phyloP scores from a whole-genome alignment of 2,113 vertebrate genomes.

The Corythornis vintsioides region DNA sequence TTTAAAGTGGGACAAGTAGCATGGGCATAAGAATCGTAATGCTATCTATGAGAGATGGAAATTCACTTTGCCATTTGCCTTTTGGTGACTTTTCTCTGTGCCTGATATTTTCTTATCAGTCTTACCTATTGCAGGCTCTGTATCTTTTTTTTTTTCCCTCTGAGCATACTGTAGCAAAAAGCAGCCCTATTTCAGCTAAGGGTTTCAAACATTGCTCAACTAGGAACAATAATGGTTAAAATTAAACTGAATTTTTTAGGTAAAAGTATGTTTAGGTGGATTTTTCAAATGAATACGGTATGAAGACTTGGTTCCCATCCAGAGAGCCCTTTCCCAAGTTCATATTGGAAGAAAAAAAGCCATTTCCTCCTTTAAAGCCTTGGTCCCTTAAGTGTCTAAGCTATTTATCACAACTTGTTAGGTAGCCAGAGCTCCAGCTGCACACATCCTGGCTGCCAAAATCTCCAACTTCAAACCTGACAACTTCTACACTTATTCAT shows the following conservation, averaged over 20 bases:
- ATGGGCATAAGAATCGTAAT: background rate
- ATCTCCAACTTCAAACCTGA: background rate
- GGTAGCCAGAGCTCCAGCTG: background rate
- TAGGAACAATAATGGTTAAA: background rate
- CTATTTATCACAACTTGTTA: constrained; percentile 15
- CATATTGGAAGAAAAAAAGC: background rate
- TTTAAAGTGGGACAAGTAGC: background rate
- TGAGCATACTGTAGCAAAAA: background rate
- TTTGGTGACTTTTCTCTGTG: background rate
- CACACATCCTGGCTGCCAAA: background rate
- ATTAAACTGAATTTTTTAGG: background rate
- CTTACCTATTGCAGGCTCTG: background rate
- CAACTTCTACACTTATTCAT: constrained; percentile 9
- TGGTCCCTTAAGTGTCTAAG: background rate
- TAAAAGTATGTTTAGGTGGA: background rate
- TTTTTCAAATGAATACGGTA: background rate
- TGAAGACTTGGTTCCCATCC: background rate
- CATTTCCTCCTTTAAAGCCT: background rate
- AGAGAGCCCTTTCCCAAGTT: background rate
- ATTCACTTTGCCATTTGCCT: background rate
- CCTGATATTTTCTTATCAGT: background rate
- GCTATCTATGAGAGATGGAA: background rate
- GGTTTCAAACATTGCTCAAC: background rate
- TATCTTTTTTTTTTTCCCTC: background rate
- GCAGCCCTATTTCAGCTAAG: background rate